phyloP scores from a whole-genome alignment of 2,797 vertebrate genomes.

The Pelochelys cantorii region DNA sequence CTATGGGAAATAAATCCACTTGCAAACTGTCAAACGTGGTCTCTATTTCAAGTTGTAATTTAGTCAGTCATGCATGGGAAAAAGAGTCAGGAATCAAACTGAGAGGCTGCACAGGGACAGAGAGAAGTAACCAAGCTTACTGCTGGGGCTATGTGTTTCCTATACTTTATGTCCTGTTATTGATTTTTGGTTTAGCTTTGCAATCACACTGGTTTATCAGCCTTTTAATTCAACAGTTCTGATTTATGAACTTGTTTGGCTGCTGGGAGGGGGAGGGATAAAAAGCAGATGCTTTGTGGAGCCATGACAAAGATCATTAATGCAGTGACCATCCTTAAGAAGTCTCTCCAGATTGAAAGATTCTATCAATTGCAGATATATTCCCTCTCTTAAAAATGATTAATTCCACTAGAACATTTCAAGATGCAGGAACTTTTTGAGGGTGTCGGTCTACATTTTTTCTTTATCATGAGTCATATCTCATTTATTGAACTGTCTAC shows the following conservation, averaged over 20 bases:
- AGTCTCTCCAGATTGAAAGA: not conserved
- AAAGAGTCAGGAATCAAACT: conserved; percentile 14
- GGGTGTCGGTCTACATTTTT: rapidly evolving
- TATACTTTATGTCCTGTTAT: not conserved
- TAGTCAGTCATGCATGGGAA: not conserved
- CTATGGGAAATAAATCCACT: conserved; percentile 51
- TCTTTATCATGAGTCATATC: not conserved
- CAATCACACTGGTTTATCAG: not conserved
- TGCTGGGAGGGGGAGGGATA: conserved; percentile 38
- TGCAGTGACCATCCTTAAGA: not conserved
- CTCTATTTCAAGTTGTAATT: conserved; percentile 31
- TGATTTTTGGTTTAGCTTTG: conserved; percentile 14
- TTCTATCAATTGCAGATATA: not conserved
- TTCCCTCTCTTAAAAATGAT: not conserved
- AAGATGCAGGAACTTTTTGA: not conserved
- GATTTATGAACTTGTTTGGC: not conserved
- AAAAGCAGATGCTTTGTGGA: conserved; percentile 23
- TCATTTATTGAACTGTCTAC: not conserved
- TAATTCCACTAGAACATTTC: not conserved
- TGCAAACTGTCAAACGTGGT: conserved; percentile 29
- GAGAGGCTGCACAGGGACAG: not conserved
- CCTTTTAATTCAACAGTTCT: conserved; percentile 7
- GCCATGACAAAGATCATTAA: not conserved
- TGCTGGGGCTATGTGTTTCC: not conserved
- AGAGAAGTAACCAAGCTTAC: not conserved